Conservation (phyloP, 2,888 invertebrate genomes). For the Drosophila affinis region DNA sequence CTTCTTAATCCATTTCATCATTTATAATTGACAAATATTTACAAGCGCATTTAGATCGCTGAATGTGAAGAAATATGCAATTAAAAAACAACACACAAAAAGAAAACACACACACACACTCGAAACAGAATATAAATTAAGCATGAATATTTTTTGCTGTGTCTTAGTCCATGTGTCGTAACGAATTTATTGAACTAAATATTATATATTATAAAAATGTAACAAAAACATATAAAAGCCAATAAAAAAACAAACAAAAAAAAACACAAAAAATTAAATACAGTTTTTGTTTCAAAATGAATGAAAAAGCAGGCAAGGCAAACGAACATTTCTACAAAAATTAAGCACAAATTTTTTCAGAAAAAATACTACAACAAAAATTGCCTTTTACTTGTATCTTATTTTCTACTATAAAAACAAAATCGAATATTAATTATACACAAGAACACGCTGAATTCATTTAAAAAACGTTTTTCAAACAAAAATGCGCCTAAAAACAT, state of each 20-base stretch:
- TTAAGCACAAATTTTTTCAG: conserved; percentile 74
- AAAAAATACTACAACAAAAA: conserved; percentile 53
- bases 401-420: conserved; percentile 65
- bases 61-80: conserved; percentile 53
- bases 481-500: conserved; percentile 68
- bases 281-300: conserved; percentile 35
- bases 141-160: conserved; percentile 82
- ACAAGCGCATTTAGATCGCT: conserved; percentile 68
- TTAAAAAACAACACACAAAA: conserved; percentile 35
- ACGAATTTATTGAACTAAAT: conserved; percentile 82
- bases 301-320: conserved; percentile 50
- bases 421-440: conserved; percentile 32
- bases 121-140: conserved; percentile 64
- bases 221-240: conserved; percentile 36
- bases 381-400: conserved; percentile 76
- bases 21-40: conserved; percentile 73
- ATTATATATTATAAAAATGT: conserved; percentile 49
- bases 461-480: conserved; percentile 45
- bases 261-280: not conserved
- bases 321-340: conserved; percentile 68
- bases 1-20: conserved; percentile 70
- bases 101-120: conserved; percentile 34
- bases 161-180: conserved; percentile 84
- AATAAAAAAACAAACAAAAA: conserved; percentile 36
- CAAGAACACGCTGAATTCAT: conserved; percentile 39